Evolutionary conservation across 2,888 invertebrate species (phyloP), one percentile per base, ranked within the genome.

Genomic region (Yponomeuta plumbellus): DNA sequence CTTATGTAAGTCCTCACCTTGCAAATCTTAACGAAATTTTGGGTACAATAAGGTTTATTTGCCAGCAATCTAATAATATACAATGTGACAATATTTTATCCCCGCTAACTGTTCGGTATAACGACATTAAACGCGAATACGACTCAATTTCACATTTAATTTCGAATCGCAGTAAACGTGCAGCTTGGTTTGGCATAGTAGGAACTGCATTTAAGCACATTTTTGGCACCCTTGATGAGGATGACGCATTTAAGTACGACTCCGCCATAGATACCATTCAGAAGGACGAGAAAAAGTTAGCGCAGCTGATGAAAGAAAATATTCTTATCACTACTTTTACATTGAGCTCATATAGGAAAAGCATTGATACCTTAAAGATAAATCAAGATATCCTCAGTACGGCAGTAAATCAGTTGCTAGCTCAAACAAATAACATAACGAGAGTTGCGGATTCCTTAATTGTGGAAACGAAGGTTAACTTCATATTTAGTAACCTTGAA

Each of bases 161-260:
- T 21, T 57, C 57, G 0, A 13, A 57, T 17, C 57, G 57, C 17
- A n/a, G 17, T 4, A 57, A 57, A 57, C 57, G 57, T n/a, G n/a
- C 11, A n/a, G 57, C 57, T n/a, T 57, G 57, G 57, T 57, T 57
- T 21, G 57, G 57, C 17, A 22, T 22, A 61, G 61, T 61, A n/a
- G 23, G 34, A 6, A 61, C 61, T 5, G 34, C 23, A 61, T 61
- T 61, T 23, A 61, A 61, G n/a, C 61, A 34, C 23, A 13, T 61
- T 61, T 61, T 61, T 26, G 61, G 61, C 17, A 34, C 61, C 13
- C 61, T 61, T 11, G 61, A 34, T 22, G 61, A 61, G 6, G 26
- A 23, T 11, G 26, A 26, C 26, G 57, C 57, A n/a, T n/a, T 57
- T 8, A 57, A 57, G 8, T 57, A 57, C 21, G 17, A 21, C 2